Base-by-base conservation (phyloP, 1,140 invertebrate genomes). In the Penaeus indicus region DNA sequence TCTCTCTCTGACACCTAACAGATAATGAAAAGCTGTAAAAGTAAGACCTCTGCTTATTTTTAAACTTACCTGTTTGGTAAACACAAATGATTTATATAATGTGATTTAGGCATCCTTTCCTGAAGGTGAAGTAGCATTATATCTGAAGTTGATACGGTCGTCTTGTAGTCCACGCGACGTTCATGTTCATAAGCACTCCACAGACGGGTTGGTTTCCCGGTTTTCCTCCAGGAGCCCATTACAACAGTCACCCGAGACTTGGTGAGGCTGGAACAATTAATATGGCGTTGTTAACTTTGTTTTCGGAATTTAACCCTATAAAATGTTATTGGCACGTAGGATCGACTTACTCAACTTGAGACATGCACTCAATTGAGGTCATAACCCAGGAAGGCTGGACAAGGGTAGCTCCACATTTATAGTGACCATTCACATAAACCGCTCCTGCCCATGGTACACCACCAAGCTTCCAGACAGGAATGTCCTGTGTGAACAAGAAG, bases 141-240 rank as follows among this genome's bases (percentile, higher is more conserved):
- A 25, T 88, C 79, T 5, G 79, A 38, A 0, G 21, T 38, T 8
- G 25, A 11, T 10, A 88, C 79, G 1, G 42, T 21, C 78, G 38
- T 19, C 47, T 69, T 64, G 47, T 72, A 81, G 11, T 7, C 63
- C 79, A 88, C 67, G 8, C 54, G 63, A 25, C 86, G 79, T 16
- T 75, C 86, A n/a, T 88, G 42, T 64, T 88, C 86, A 16, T 83
- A 32, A 10, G n/a, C 86, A 13, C 79, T 42, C 86, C 86, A 88
- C 25, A 88, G 54, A 16, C 86, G 63, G n/a, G 79, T 82, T 25
- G 79, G 86, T 13, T 0, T 38, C 8, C 86, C 86, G 1, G 83
- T 47, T 19, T 19, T 22, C 42, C 86, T 19, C 79, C 77, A 67
- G 4, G 86, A 88, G 10, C 86, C 86, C 86, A 88, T 88, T 67